Percentiles rank a stretch among this genome's conserved stretches.
These are phyloP conservation scores for Drosophila nigromelanica DNA, from an alignment of 1,140 invertebrate species.

Conservation along the genomic window DNA sequence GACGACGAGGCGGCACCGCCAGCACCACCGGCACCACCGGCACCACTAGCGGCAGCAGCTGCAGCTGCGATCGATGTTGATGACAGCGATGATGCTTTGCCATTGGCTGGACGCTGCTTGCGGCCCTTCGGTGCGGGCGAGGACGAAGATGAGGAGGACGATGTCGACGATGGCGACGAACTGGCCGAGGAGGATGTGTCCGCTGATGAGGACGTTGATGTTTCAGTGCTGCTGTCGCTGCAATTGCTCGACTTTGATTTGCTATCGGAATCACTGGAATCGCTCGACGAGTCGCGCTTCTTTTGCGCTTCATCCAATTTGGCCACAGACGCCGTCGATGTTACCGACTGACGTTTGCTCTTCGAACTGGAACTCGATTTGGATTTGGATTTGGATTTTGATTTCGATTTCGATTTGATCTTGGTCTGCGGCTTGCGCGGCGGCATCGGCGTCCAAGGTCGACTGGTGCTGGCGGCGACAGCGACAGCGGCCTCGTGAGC, in stretches of 20 bases:
- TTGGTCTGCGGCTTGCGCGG: constrained; percentile 54
- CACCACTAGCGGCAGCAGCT: constrained; percentile 27
- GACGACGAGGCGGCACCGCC: constrained; percentile 46
- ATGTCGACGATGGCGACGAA: constrained; percentile 6
- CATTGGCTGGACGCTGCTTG: constrained; percentile 36
- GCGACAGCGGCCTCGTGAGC: constrained; percentile 44
- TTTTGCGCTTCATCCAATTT: background rate
- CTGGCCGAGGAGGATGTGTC: constrained; percentile 9
- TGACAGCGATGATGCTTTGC: constrained; percentile 15
- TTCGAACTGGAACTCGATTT: constrained; percentile 2
- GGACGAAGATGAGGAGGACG: background rate
- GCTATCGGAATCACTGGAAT: constrained; percentile 36
- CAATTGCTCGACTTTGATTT: constrained; percentile 16
- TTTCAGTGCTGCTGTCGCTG: constrained; percentile 1
- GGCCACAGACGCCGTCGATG: background rate
- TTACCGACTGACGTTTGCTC: constrained; percentile 19
- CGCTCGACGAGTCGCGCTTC: constrained; percentile 29
- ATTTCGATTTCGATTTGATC: constrained; percentile 31
- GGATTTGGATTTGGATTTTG: constrained; percentile 30
- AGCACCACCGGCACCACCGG: constrained; percentile 7
- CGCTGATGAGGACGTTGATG: constrained; percentile 2
- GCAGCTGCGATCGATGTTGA: background rate
- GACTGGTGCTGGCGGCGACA: constrained; percentile 46
- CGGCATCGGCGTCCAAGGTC: constrained; percentile 61
- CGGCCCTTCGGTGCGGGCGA: background rate